Evolutionary conservation across 2,113 vertebrate genomes (phyloP).

Genomic region (Enhydra lutris): DNA sequence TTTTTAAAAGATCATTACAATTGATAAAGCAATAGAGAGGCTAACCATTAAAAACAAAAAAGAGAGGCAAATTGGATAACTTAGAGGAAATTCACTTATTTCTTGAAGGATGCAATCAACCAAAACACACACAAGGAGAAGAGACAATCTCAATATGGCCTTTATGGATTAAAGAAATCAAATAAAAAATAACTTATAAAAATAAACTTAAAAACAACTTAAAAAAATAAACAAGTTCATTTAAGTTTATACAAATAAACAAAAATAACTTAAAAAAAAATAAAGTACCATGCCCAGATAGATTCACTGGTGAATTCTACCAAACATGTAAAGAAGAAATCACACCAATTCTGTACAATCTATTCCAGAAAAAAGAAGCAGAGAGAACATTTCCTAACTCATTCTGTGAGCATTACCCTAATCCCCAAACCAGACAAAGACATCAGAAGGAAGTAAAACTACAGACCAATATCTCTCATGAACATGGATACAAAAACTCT

Average conservation of each 20-base stretch:
- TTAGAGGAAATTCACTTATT: neutral
- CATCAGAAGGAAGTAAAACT: neutral
- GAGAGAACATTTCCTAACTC: neutral
- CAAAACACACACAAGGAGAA: neutral
- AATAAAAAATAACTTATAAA: neutral
- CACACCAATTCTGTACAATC: neutral
- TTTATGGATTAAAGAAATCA: neutral
- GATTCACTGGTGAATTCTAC: neutral
- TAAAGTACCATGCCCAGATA: neutral
- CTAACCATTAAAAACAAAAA: neutral
- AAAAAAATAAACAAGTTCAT: no score
- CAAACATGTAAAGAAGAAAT: neutral
- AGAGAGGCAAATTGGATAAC: neutral
- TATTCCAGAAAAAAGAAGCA: neutral
- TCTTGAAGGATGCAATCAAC: neutral
- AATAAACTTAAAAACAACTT: no score
- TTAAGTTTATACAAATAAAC: no score
- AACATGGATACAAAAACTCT: neutral
- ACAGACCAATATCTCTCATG: neutral
- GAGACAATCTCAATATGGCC: neutral
- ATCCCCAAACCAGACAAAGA: neutral
- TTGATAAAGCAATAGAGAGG: neutral
- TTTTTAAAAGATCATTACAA: neutral
- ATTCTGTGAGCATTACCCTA: neutral
- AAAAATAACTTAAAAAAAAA: neutral